Percentiles rank a stretch among this genome's conserved stretches.
Evolutionary conservation across 2,888 invertebrate species (phyloP).

Genomic region (Strigamia transsilvanica): DNA sequence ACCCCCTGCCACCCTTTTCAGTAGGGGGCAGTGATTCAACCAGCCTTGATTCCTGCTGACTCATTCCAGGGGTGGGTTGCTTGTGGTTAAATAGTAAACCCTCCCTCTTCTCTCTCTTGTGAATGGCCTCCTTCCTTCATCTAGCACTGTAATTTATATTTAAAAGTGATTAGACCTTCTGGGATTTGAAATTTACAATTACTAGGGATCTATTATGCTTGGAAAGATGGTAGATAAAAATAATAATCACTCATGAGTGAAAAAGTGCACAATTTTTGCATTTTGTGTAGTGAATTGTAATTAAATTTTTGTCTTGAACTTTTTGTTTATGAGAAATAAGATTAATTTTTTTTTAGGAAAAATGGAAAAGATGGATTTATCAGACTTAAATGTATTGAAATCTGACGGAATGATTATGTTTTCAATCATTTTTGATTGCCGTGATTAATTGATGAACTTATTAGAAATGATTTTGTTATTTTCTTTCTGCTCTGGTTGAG

Average conservation of each 20-base stretch:
- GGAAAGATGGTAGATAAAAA: background rate
- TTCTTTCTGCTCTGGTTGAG: constrained; percentile 41
- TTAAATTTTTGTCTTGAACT: too few relatives aligned
- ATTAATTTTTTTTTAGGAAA: background rate
- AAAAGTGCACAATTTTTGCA: background rate
- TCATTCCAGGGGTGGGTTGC: constrained; percentile 47
- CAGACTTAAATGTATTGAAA: background rate
- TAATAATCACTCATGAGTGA: constrained; percentile 4
- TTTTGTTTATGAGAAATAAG: background rate
- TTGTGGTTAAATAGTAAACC: constrained; percentile 47
- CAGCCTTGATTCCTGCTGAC: constrained; percentile 49
- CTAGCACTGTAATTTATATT: constrained; percentile 44
- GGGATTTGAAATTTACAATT: constrained; percentile 47
- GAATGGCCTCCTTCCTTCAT: constrained; percentile 27
- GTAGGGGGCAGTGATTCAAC: constrained; percentile 49
- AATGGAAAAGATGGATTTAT: constrained; percentile 6
- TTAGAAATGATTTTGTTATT: constrained; percentile 48
- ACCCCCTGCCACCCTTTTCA: background rate
- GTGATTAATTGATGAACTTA: constrained; percentile 31
- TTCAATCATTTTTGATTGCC: constrained; percentile 47
- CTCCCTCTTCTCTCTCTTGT: constrained; percentile 46
- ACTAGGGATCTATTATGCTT: constrained; percentile 7
- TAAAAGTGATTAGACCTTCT: constrained; percentile 35
- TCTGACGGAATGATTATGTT: background rate
- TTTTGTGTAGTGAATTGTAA: too few relatives aligned